Conservation (phyloP, 1,140 invertebrate species). For the Micrasema longulum region DNA sequence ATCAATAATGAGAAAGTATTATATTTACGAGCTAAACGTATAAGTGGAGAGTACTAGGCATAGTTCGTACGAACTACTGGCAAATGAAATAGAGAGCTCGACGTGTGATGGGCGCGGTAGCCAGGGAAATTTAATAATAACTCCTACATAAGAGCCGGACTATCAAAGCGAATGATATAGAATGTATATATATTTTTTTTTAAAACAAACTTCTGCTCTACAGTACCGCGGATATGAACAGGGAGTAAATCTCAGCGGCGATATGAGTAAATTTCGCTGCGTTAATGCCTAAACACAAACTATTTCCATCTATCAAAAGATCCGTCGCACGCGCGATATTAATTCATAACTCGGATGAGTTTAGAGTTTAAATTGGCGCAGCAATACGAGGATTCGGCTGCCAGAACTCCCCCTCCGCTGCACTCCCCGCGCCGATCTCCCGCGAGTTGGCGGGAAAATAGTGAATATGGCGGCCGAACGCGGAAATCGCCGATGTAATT, state of each 20-base stretch:
- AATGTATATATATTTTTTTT: no score
- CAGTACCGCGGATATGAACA: slow-evolving; percentile 5
- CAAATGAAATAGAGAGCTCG: no score
- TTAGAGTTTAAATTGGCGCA: slow-evolving; percentile 33
- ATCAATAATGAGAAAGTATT: no score
- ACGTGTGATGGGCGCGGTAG: no score
- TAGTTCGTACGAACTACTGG: no score
- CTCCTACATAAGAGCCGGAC: no score
- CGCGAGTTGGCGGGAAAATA: slow-evolving; percentile 39
- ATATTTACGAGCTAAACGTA: no score
- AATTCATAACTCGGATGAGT: slow-evolving; percentile 31
- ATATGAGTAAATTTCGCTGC: slow-evolving; percentile 51
- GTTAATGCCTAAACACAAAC: slow-evolving; percentile 53
- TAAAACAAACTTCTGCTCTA: slow-evolving; percentile 14
- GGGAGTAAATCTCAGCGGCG: slow-evolving; percentile 2
- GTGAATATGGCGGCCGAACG: slow-evolving; percentile 21
- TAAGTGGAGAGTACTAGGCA: no score
- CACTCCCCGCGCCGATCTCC: background rate
- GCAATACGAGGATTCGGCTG: background rate
- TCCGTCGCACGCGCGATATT: slow-evolving; percentile 37
- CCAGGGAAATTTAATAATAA: no score
- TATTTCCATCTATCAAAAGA: slow-evolving; percentile 55
- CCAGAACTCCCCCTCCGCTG: background rate
- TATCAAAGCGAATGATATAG: no score
- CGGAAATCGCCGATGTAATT: slow-evolving; percentile 13